Evolutionary conservation across 2,797 vertebrate genomes (phyloP).

Genomic region (Rhyacichthys aspro): DNA sequence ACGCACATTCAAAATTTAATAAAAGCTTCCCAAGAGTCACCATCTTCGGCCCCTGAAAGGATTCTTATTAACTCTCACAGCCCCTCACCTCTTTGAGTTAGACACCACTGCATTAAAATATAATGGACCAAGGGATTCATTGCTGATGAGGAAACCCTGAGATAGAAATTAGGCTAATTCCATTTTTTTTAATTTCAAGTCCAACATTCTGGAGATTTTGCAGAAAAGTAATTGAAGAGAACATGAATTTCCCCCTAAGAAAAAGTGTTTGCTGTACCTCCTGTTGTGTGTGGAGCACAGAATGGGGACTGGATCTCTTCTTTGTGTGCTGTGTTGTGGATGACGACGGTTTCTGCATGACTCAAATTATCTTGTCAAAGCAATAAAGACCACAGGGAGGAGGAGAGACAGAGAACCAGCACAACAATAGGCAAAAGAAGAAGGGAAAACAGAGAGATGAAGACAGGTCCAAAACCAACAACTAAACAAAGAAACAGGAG

Average conservation of each 20-base stretch:
- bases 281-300: conserved; percentile 25
- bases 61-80: too few species aligned
- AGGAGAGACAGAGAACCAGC: conserved; percentile 18
- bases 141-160: too few species aligned
- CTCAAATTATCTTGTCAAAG: conserved; percentile 84
- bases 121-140: too few species aligned
- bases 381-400: conserved; percentile 59
- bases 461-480: conserved; percentile 7
- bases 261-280: background rate
- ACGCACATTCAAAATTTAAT: too few species aligned
- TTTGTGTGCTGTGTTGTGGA: conserved; percentile 76
- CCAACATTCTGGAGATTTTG: background rate
- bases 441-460: background rate
- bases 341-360: conserved; percentile 71
- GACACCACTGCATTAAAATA: too few species aligned
- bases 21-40: too few species aligned
- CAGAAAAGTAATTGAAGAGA: background rate
- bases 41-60: too few species aligned
- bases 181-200: too few species aligned
- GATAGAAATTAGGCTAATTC: too few species aligned
- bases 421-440: background rate
- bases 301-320: conserved; percentile 67
- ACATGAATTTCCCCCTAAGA: too few species aligned
- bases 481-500: conserved; percentile 51
- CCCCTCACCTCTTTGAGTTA: too few species aligned